Conservation (phyloP, 1,140 invertebrate genomes). For the Polypedilum vanderplanki region DNA sequence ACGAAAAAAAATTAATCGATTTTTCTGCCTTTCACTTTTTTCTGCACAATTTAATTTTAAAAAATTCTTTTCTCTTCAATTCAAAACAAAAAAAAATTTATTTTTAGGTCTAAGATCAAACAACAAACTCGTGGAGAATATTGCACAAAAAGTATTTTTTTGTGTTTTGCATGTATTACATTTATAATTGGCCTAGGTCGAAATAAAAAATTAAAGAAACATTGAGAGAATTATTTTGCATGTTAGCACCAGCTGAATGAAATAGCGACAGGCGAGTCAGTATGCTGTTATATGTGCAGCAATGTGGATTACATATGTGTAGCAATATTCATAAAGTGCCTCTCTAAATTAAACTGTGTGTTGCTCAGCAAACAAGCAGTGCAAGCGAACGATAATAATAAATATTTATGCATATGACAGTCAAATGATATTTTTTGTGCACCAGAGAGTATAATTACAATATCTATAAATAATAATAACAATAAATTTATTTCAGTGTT, state of each 20-base stretch:
- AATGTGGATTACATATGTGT: not conserved
- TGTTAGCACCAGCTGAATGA: no score
- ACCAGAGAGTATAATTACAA: conserved; percentile 13
- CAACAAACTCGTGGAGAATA: not conserved
- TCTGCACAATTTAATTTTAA: no score
- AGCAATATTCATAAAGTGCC: not conserved
- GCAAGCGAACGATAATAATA: not conserved
- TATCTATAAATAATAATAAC: conserved; percentile 20
- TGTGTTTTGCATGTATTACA: not conserved
- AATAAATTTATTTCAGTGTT: conserved; percentile 20
- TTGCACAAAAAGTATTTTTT: not conserved
- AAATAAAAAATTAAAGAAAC: not conserved
- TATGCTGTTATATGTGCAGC: no score
- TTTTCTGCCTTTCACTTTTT: no score
- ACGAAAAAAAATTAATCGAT: no score
- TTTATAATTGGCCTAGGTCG: not conserved
- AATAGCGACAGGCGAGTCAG: no score
- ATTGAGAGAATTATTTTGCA: no score
- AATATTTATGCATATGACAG: not conserved
- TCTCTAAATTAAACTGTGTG: not conserved
- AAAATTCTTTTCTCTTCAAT: no score
- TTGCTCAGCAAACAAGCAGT: not conserved
- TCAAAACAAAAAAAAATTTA: no score
- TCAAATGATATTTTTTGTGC: conserved; percentile 1
- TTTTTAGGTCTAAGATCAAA: no score